These are phyloP conservation scores for Sycobia sp. DNA, from an alignment of 1,140 invertebrate genomes.

Conservation along the genomic window DNA sequence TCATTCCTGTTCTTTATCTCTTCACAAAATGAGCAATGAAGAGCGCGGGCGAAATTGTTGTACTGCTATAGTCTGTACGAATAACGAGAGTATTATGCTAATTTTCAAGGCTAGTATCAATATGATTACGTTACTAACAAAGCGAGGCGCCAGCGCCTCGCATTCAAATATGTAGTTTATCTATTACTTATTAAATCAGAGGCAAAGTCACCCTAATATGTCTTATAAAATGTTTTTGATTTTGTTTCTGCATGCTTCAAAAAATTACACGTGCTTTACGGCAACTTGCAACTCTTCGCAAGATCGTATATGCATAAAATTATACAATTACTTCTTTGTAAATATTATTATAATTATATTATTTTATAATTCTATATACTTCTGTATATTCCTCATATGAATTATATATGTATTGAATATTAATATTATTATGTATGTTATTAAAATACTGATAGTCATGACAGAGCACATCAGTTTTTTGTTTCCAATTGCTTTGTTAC, in stretches of 20 bases:
- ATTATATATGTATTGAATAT: too few relatives aligned
- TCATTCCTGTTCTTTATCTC: constrained; percentile 29
- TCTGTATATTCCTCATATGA: too few relatives aligned
- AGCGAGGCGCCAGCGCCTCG: constrained; percentile 49
- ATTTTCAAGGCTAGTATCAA: constrained; percentile 38
- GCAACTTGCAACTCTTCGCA: background rate
- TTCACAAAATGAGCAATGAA: constrained; percentile 35
- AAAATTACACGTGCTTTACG: constrained; percentile 8
- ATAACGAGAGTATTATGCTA: constrained; percentile 38
- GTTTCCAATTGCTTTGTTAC: background rate
- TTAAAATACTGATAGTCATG: constrained; percentile 6
- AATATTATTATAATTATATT: constrained; percentile 12
- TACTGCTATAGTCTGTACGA: constrained; percentile 38
- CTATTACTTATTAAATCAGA: constrained; percentile 2
- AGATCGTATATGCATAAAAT: constrained; percentile 21
- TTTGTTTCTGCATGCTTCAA: background rate
- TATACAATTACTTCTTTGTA: constrained; percentile 6
- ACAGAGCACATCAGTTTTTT: constrained; percentile 8
- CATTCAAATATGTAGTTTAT: constrained; percentile 30
- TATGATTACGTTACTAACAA: constrained; percentile 44
- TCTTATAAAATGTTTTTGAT: constrained; percentile 9
- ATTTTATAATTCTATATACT: constrained; percentile 6
- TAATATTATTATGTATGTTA: background rate
- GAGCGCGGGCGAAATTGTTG: constrained; percentile 42
- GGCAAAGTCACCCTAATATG: constrained; percentile 32